Percentiles rank a stretch among this genome's conserved stretches.
Conservation (phyloP, 2,888 invertebrate species). For the Lagria hirta region DNA sequence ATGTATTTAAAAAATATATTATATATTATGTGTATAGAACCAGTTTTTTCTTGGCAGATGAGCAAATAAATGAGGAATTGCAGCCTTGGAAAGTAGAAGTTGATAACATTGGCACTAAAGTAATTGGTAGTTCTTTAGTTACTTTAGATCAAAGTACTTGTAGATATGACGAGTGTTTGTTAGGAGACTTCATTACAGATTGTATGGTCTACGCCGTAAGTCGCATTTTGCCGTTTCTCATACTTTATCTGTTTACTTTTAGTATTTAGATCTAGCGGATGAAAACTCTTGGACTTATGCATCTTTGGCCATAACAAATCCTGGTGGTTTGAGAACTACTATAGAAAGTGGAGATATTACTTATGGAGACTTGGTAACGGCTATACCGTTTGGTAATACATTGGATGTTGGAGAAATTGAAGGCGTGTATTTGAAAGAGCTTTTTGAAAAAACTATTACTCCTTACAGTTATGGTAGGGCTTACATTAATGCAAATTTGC, state of each 20-base stretch:
- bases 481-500: conserved; percentile 56
- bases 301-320: conserved; percentile 66
- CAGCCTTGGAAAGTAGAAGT: conserved; percentile 33
- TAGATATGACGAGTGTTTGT: conserved; percentile 66
- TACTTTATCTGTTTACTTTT: conserved; percentile 10
- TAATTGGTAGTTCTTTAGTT: conserved; percentile 35
- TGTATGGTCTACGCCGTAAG: conserved; percentile 67
- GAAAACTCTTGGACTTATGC: conserved; percentile 65
- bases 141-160: conserved; percentile 60
- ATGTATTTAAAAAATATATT: no score
- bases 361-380: conserved; percentile 67
- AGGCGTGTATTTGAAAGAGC: conserved; percentile 65
- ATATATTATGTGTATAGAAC: no score
- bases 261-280: conserved; percentile 57
- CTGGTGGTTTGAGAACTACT: conserved; percentile 68
- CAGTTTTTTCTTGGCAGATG: conserved; percentile 30
- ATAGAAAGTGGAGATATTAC: conserved; percentile 69
- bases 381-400: conserved; percentile 76
- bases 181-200: conserved; percentile 73
- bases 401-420: conserved; percentile 70
- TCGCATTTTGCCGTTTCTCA: conserved; percentile 18
- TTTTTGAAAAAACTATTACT: conserved; percentile 62
- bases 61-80: conserved; percentile 29
- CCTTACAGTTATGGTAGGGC: conserved; percentile 48
- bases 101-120: conserved; percentile 28